Evolutionary conservation across 2,797 vertebrate genomes (phyloP), one percentile per base, ranked within the genome.

Genomic region (Halcyon smyrnensis): DNA sequence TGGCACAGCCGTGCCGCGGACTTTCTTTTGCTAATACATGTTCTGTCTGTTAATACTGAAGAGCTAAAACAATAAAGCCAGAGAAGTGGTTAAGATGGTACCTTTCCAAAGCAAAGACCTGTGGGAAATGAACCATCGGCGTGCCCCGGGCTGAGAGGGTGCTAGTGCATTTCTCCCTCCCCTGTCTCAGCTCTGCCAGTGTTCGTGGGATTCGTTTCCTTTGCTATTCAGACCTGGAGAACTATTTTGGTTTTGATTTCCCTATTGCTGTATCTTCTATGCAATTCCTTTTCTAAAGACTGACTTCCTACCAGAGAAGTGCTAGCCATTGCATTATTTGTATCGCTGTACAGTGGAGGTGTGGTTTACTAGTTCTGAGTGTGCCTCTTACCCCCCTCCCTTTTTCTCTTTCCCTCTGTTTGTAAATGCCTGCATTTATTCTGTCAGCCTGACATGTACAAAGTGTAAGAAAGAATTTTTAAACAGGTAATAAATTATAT

Each of bases 401-500:
- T 97, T 98, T 98, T 97, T 98, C 92, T 97, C 97, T 98, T 97
- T 97, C 97, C 97, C 97, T 98, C 98, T 97, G 97, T 98, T 98
- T 98, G 98, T 98, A 98, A 98, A 98, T 98, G 99, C 99, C 99
- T 99, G 98, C 98, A 98, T 99, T 98, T 99, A 98, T 98, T 98
- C 98, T 98, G 98, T 99, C 98, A 98, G 98, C 98, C 98, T 98
- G 97, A 98, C 97, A 97, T 99, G 99, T 98, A 98, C 95, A 98
- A 98, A 99, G 98, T 99, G 99, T 99, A 99, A 99, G 98, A 99
- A 99, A 99, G 98, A 99, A 99, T 99, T 99, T 99, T 99, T 99
- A 99, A 99, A 99, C 98, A 98, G 98, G 98, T 99, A 99, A 99
- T 99, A 99, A 99, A 99, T 99, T 99, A 99, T 99, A 99, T 99